Conservation (phyloP, 2,888 invertebrate species). For the Nebria brevicollis region DNA sequence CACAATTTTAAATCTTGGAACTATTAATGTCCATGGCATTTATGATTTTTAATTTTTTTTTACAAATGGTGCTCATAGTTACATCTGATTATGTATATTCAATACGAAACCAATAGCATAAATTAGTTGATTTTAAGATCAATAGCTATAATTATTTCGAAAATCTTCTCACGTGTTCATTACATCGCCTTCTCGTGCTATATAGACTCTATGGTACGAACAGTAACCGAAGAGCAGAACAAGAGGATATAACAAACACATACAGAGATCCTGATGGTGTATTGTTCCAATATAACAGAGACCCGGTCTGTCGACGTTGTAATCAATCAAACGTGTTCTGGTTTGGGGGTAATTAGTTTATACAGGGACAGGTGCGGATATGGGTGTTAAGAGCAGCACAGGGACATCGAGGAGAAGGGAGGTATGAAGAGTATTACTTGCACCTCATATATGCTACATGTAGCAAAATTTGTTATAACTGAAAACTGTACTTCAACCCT, state of each 20-base stretch:
- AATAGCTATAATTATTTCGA: background rate
- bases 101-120: too few species aligned
- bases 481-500: too few species aligned
- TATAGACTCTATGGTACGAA: background rate
- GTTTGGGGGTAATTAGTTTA: constrained; percentile 39
- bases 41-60: too few species aligned
- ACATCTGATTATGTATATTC: too few species aligned
- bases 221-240: background rate
- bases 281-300: constrained; percentile 39
- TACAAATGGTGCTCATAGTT: too few species aligned
- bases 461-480: too few species aligned
- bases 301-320: constrained; percentile 35
- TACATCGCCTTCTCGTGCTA: background rate
- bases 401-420: background rate
- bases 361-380: constrained; percentile 34
- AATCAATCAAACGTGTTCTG: constrained; percentile 42
- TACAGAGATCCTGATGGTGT: constrained; percentile 21
- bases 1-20: too few species aligned
- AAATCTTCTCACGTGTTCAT: background rate
- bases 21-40: too few species aligned
- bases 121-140: too few species aligned
- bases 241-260: background rate
- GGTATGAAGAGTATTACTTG: background rate
- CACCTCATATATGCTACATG: background rate
- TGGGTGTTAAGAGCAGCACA: constrained; percentile 10